Base-by-base conservation (phyloP, 2,797 vertebrate genomes). In the Dendrocincla tyrannina region DNA sequence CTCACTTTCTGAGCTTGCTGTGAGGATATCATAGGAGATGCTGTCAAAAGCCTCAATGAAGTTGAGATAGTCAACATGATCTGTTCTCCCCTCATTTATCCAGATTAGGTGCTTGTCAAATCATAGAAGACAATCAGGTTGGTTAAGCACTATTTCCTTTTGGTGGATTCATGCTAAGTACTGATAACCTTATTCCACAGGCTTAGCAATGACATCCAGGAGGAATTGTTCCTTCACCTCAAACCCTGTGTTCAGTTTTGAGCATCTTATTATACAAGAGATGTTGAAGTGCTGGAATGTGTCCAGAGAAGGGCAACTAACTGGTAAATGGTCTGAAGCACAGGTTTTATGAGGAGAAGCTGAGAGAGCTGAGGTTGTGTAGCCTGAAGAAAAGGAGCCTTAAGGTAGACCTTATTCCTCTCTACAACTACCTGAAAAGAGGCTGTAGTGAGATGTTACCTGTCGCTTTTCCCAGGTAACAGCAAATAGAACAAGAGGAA, bases 241-340 rank as follows among this genome's bases (percentile, higher is more conserved):
- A 8, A 47, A 62, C 33, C 19, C 55, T 63, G 4, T 9, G 47
- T 32, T 35, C 25, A 14, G 11, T 13, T 47, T 42, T 47, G 25
- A 6, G 5, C 11, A 5, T 17, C 35, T 27, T 17, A 37, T 23
- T 22, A 0, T 15, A 41, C 55, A 6, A 14, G 2, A 35, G 33
- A 41, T 24, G 41, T 4, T 55, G 41, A 27, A 3, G 14, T 18
- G 8, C 22, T 27, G 46, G 33, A 20, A 10, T 11, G 17, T 17
- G 25, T 55, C 33, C 56, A 55, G 47, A 39, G 63, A 53, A 19
- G 30, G 39, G 16, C 5, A 6, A 11, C 5, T 24, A 28, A 59
- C 17, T 67, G 39, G 8, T 37, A 46, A 53, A 46, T 16, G 8
- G 5, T 47, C 39, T n/a, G 39, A 28, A 33, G 9, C 16, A 25